Evolutionary conservation across 2,113 vertebrate genomes (phyloP).

Genomic region (Capreolus pygargus): DNA sequence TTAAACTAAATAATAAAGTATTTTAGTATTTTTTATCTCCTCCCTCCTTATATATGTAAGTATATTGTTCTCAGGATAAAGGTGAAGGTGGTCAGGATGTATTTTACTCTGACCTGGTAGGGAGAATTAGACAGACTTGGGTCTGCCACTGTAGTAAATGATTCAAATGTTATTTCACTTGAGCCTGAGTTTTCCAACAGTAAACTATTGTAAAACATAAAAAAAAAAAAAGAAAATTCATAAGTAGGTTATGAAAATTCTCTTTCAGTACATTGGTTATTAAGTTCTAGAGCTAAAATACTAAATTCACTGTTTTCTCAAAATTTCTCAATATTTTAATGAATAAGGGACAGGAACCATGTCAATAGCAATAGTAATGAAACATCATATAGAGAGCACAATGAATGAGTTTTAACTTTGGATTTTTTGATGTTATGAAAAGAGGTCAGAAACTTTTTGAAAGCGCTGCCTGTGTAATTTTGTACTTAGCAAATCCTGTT

Average conservation of each 20-base stretch:
- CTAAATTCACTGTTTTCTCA: slow-evolving; percentile 28
- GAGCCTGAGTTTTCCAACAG: background rate
- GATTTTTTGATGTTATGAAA: background rate
- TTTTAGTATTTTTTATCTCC: background rate
- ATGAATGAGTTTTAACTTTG: background rate
- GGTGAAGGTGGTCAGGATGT: background rate
- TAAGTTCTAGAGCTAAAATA: slow-evolving; percentile 14
- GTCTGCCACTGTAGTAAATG: background rate
- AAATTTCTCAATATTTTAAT: slow-evolving; percentile 6
- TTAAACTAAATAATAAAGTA: background rate
- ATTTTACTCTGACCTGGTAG: background rate
- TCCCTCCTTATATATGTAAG: background rate
- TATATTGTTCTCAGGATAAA: background rate
- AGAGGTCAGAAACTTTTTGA: background rate
- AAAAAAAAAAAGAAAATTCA: slow-evolving; percentile 31
- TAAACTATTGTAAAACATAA: background rate
- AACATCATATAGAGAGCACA: background rate
- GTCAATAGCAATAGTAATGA: background rate
- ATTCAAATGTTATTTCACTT: background rate
- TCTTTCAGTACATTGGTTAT: background rate
- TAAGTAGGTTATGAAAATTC: slow-evolving; percentile 15
- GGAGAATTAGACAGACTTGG: background rate
- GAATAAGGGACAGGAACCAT: background rate
- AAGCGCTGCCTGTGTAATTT: slow-evolving; percentile 5
- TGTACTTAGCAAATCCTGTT: background rate